A percentile compares a stretch with the other conserved stretches of the same genome.
Evolutionary conservation across 2,797 vertebrate genomes (phyloP).

Genomic region (Eulemur mongoz): DNA sequence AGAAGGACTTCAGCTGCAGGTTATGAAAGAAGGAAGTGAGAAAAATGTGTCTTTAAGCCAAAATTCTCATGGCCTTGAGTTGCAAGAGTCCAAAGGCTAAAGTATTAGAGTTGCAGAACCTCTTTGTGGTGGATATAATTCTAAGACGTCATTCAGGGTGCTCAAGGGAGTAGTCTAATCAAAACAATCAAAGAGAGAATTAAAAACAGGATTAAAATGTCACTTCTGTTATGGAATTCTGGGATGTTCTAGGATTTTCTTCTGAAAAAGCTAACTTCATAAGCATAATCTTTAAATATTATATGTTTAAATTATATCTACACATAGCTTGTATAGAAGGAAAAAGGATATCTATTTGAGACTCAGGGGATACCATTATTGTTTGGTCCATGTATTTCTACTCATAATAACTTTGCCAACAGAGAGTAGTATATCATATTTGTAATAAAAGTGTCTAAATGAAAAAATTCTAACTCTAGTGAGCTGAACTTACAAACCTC

Average conservation of each 20-base stretch:
- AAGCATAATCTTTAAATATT: not conserved
- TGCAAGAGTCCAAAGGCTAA: not conserved
- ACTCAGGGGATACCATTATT: not conserved
- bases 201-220: conserved; percentile 22
- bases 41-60: conserved; percentile 25
- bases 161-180: not conserved
- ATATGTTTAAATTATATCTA: not conserved
- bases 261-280: not conserved
- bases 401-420: not conserved
- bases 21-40: not conserved
- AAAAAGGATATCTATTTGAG: not conserved
- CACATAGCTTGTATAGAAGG: not conserved
- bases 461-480: conserved; percentile 17
- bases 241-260: conserved; percentile 1
- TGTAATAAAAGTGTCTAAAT: conserved; percentile 37
- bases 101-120: not conserved
- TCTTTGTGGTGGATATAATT: conserved; percentile 1
- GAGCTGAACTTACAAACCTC: conserved; percentile 45
- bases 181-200: conserved; percentile 12
- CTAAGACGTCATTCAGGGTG: conserved; percentile 13
- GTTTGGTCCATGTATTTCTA: conserved; percentile 31
- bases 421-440: not conserved
- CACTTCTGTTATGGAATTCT: conserved; percentile 1
- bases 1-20: not conserved
- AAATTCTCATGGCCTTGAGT: not conserved